A percentile compares a stretch with the other conserved stretches of the same genome.
These are phyloP conservation scores for Agapostemon virescens DNA, from an alignment of 2,888 invertebrate species.

Conservation along the genomic window DNA sequence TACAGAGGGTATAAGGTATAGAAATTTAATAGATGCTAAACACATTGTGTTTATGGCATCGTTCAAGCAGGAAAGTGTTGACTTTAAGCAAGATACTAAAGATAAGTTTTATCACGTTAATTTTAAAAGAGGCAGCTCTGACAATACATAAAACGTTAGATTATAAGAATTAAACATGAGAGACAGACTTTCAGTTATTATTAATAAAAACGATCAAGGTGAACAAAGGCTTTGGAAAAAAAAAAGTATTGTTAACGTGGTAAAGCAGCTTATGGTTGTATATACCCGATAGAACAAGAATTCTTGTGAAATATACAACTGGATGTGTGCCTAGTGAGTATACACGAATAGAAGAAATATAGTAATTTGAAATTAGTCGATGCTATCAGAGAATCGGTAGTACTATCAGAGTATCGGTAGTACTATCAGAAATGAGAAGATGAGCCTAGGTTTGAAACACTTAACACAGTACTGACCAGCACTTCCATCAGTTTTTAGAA, in stretches of 20 bases:
- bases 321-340: background rate
- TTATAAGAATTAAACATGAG: background rate
- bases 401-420: background rate
- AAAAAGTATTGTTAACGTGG: background rate
- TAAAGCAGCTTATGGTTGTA: background rate
- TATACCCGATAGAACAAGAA: background rate
- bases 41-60: background rate
- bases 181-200: background rate
- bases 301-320: slow-evolving; percentile 5
- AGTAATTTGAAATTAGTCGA: background rate
- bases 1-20: background rate
- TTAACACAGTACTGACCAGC: slow-evolving; percentile 3
- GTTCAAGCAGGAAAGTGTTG: background rate
- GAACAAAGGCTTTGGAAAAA: background rate
- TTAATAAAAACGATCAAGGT: background rate
- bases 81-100: background rate
- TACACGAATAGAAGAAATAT: background rate
- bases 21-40: background rate
- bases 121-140: background rate
- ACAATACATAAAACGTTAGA: background rate
- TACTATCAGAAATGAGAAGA: background rate
- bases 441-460: slow-evolving; percentile 5
- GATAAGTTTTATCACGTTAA: background rate
- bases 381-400: background rate
- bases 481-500: background rate